Evolutionary conservation across 1,140 invertebrate species (phyloP), one percentile per base, ranked within the genome.

Genomic region (Nomia melanderi): DNA sequence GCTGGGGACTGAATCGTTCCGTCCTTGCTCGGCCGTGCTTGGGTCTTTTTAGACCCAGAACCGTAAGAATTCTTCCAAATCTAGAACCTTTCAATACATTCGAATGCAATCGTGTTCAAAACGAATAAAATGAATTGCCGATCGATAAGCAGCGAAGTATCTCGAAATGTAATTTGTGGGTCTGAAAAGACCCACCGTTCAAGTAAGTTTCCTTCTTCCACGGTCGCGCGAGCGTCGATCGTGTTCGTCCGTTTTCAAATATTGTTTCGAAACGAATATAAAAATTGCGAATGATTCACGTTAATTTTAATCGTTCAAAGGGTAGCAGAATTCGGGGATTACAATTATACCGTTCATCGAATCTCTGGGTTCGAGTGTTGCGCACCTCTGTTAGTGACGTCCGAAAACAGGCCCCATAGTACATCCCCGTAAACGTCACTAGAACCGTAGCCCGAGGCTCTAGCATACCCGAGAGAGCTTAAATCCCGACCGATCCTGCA

Each of bases 401-500:
- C 39, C 73, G n/a, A 77, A 80, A 75, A 64, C 65, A 75, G 29
- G 67, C 57, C 74, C 63, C 44, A 73, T 80, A 84, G 69, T 67
- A 84, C 23, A 76, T 83, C 25, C 73, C 59, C 81, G 50, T 84
- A 80, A 83, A 83, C 69, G 78, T 82, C 54, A 83, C 66, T 77
- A 77, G 78, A 75, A 81, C 56, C 69, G 78, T 84, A 84, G 78
- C 62, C 70, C 78, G 60, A 84, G 72, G 78, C 78, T 84, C 73
- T 84, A 74, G 74, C 78, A 84, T 71, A 71, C 65, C 67, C 57
- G 63, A 75, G 74, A 78, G 79, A 85, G 83, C 82, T 83, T 77
- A 75, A 85, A 79, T 77, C 81, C 82, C 84, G 82, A 79, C 87
- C 82, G 85, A 82, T 86, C 88, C 87, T 87, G 88, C 85, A 86